Base-by-base conservation (phyloP, 2,113 vertebrate species). In the Donacobius atricapilla region DNA sequence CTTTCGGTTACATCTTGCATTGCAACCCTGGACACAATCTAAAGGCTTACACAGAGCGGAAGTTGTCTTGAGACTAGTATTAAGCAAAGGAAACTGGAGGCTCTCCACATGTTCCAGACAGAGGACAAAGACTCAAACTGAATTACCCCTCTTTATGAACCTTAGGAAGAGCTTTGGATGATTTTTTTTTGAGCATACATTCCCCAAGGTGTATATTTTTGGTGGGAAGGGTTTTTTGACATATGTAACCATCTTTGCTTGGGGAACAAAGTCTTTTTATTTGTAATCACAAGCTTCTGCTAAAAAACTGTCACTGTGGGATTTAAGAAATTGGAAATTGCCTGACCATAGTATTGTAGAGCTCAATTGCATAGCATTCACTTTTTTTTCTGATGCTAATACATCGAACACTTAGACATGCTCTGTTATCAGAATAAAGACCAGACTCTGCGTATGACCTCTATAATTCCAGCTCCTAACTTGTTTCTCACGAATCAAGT, bases 361-460 rank as follows among this genome's bases (percentile, higher is more conserved):
- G 11, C 51, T 60, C 39, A 44, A 45, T 60, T 61, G 33, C 63
- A 20, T 13, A 60, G 47, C 19, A n/a, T 28, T 53, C 11, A 30
- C 9, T 6, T 3, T 61, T 84, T 75, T 82, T 64, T 72, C 22
- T 78, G 19, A 70, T 61, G n/a, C 9, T 56, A 17, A 17, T 72
- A 3, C 23, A 44, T 53, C 0, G 0, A 63, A 33, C 23, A 25
- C 5, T 70, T 66, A 33, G 5, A 14, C 8, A 23, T 33, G 15
- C 7, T 66, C 30, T 51, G 18, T 35, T 69, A 39, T 9, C 6
- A 72, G 40, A 76, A 11, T 45, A 75, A 69, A n/a, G 33, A 60
- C 9, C 18, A 72, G 27, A 28, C 15, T 68, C 19, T 35, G 8
- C 31, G 13, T 31, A n/a, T 45, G 40, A 53, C 12, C 8, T 31